Evolutionary conservation across 1,140 invertebrate species (phyloP), one percentile per base, ranked within the genome.

Genomic region (Olivierus martensii): DNA sequence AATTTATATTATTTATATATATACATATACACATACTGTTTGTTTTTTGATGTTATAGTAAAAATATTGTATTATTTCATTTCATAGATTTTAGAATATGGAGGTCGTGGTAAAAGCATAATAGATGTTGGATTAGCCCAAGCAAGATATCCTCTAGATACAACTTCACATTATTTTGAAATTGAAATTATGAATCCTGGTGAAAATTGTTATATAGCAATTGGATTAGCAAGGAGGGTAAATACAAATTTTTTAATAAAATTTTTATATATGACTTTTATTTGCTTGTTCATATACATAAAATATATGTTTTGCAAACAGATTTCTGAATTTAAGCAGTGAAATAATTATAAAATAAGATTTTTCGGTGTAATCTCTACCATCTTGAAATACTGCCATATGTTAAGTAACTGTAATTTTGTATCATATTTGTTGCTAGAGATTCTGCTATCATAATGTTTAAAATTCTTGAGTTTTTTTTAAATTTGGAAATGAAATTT

Each of bases 81-180:
- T 53, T 52, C n/a, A 14, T 61, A 75, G 73, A 61, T 69, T 12
- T 55, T 77, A 47, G 75, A 77, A 58, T 78, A 78, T 62, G 65
- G 66, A 58, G 76, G 76, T 10, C 61, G 72, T 59, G 76, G 76
- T 1, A 73, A 74, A 59, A 73, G 69, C 49, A 74, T 77, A 21
- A 67, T 72, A 44, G 75, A 77, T 63, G 75, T 77, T 47, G 76
- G 76, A 10, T 66, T 78, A 55, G 76, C 76, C 34, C 75, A 77
- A 61, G 75, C 75, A 6, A 69, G 69, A 60, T 65, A 62, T 44
- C 71, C 76, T 12, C 61, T 78, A 11, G 70, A 70, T 55, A 74
- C 75, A 47, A 71, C 72, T 17, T 69, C 67, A 57, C 76, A 78
- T 62, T 78, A 77, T 62, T 78, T 76, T 71, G 75, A 78, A 69